Percentiles rank a stretch among this genome's conserved stretches.
These are phyloP conservation scores for Syngnathus typhle DNA, from an alignment of 2,113 vertebrate species.

Conservation along the genomic window DNA sequence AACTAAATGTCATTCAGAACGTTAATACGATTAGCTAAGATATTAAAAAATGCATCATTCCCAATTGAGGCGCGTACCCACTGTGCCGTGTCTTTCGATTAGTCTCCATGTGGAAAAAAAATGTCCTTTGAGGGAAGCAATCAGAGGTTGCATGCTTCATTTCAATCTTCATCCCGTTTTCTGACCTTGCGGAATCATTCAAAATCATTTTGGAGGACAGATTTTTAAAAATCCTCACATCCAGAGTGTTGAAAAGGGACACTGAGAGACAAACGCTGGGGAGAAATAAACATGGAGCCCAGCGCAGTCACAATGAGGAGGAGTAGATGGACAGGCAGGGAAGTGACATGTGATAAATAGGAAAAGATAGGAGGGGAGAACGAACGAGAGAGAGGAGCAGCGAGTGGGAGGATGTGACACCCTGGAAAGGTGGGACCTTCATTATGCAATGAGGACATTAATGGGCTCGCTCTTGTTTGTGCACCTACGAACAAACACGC, in stretches of 20 bases:
- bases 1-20: neutral
- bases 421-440: slow-evolving; percentile 57
- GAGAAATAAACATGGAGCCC: slow-evolving; percentile 53
- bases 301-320: slow-evolving; percentile 6
- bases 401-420: slow-evolving; percentile 60
- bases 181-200: slow-evolving; percentile 7
- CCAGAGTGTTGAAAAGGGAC: slow-evolving; percentile 37
- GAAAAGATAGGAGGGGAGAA: slow-evolving; percentile 3
- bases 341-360: slow-evolving; percentile 23
- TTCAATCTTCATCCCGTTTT: slow-evolving; percentile 9
- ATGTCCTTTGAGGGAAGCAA: slow-evolving; percentile 10
- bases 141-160: slow-evolving; percentile 14
- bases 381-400: slow-evolving; percentile 1
- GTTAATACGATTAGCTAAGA: slow-evolving; percentile 13
- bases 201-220: neutral
- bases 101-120: slow-evolving; percentile 13
- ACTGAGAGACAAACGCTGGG: slow-evolving; percentile 50
- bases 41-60: slow-evolving; percentile 5
- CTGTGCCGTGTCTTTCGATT: slow-evolving; percentile 16
- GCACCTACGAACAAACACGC: slow-evolving; percentile 44
- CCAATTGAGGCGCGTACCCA: slow-evolving; percentile 10
- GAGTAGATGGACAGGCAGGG: slow-evolving; percentile 26
- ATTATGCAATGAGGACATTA: slow-evolving; percentile 59
- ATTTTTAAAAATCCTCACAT: slow-evolving; percentile 19
- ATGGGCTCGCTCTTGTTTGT: slow-evolving; percentile 46